These are phyloP conservation scores for Lycaena phlaeas DNA, from an alignment of 2,888 invertebrate species.

Conservation along the genomic window DNA sequence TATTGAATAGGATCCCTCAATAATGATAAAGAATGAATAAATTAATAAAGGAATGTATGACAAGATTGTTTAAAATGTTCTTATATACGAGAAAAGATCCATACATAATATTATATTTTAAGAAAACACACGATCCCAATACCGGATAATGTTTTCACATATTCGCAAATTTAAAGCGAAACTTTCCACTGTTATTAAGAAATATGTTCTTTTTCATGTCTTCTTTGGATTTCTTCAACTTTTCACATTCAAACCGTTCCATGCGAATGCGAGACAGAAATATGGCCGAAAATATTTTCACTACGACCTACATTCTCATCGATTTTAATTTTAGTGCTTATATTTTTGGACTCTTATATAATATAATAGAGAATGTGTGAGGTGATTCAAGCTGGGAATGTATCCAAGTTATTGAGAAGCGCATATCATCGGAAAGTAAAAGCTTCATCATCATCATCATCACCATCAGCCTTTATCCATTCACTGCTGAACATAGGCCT, in stretches of 20 bases:
- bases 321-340: conserved; percentile 32
- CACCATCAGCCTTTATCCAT: too few relatives aligned
- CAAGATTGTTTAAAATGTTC: too few relatives aligned
- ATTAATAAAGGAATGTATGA: too few relatives aligned
- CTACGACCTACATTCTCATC: conserved; percentile 45
- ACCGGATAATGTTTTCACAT: background rate
- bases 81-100: too few relatives aligned
- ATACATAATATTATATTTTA: too few relatives aligned
- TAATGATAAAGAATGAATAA: too few relatives aligned
- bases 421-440: too few relatives aligned
- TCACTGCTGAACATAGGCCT: too few relatives aligned
- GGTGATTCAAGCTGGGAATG: conserved; percentile 11
- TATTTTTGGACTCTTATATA: conserved; percentile 21
- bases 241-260: conserved; percentile 11
- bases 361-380: too few relatives aligned
- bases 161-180: background rate
- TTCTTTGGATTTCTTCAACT: conserved; percentile 11
- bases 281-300: conserved; percentile 36
- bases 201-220: conserved; percentile 8
- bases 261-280: conserved; percentile 22
- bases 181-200: conserved; percentile 6
- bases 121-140: background rate
- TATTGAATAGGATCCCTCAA: too few relatives aligned
- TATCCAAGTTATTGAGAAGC: conserved; percentile 22
- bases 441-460: too few relatives aligned